Conservation (phyloP, 2,113 vertebrate genomes). For the Sinocyclocheilus maitianheensis region DNA sequence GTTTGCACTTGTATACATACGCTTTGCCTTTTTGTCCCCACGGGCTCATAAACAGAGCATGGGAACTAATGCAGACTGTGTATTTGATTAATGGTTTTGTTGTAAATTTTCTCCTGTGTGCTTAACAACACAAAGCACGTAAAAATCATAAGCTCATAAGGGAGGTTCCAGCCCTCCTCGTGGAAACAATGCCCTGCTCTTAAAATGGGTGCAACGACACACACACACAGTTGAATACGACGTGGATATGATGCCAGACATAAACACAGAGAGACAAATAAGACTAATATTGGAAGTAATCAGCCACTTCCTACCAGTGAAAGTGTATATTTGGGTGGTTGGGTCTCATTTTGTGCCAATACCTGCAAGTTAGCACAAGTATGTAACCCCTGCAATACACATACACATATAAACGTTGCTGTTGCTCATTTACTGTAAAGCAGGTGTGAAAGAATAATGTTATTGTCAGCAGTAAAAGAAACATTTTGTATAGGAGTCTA, state of each 20-base stretch:
- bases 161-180: constrained; percentile 19
- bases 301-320: background rate
- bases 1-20: background rate
- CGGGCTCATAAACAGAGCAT: constrained; percentile 12
- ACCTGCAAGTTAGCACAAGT: constrained; percentile 45
- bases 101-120: constrained; percentile 40
- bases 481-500: constrained; percentile 11
- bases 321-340: constrained; percentile 22
- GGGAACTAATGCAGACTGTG: constrained; percentile 33
- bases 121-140: constrained; percentile 42
- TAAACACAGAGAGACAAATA: constrained; percentile 12
- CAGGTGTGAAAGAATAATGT: constrained; percentile 25
- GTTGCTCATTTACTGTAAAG: constrained; percentile 43
- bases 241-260: constrained; percentile 6
- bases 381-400: background rate
- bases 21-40: background rate
- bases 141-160: constrained; percentile 27
- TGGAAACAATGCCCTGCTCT: constrained; percentile 42
- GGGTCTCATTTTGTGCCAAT: constrained; percentile 1
- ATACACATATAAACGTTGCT: constrained; percentile 60
- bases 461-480: constrained; percentile 5
- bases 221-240: constrained; percentile 2
- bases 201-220: constrained; percentile 30
- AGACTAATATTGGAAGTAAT: constrained; percentile 13
- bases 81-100: constrained; percentile 45